phyloP scores from a whole-genome alignment of 2,888 invertebrate genomes.

The Diarsia mendica region DNA sequence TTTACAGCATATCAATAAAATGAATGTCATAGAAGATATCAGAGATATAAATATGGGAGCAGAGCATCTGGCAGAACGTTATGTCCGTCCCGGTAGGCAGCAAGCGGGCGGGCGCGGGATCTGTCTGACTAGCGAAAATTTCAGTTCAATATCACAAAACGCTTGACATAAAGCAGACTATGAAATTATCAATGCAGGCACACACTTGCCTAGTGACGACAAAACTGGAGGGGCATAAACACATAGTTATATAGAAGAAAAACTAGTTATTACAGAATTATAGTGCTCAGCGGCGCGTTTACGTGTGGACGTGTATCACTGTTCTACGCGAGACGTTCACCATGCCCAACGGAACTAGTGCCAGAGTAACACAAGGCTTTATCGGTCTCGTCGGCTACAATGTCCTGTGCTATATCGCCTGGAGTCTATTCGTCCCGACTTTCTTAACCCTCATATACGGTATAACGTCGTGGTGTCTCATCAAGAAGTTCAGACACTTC shows the following conservation, averaged over 20 bases:
- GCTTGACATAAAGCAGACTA: neutral
- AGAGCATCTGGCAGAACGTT: too few species aligned
- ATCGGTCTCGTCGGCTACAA: conserved; percentile 10
- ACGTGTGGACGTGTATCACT: neutral
- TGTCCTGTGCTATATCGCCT: conserved; percentile 6
- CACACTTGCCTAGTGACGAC: too few species aligned
- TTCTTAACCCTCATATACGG: conserved; percentile 27
- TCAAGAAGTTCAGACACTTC: conserved; percentile 37
- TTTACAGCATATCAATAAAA: too few species aligned
- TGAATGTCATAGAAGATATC: too few species aligned
- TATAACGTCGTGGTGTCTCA: conserved; percentile 23
- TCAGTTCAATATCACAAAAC: neutral
- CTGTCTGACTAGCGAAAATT: neutral
- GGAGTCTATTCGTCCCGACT: conserved; percentile 23
- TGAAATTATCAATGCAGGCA: neutral
- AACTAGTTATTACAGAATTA: neutral
- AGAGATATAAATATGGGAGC: too few species aligned
- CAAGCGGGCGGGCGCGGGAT: too few species aligned
- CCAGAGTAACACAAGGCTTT: neutral
- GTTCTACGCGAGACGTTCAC: neutral
- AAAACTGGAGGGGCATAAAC: neutral
- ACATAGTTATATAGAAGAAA: neutral
- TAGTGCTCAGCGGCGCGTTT: neutral
- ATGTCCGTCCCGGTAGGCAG: too few species aligned
- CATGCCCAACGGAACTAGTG: conserved; percentile 9